Evolutionary conservation across 2,888 invertebrate genomes (phyloP), one percentile per base, ranked within the genome.

Genomic region (Lydus trimaculatus): DNA sequence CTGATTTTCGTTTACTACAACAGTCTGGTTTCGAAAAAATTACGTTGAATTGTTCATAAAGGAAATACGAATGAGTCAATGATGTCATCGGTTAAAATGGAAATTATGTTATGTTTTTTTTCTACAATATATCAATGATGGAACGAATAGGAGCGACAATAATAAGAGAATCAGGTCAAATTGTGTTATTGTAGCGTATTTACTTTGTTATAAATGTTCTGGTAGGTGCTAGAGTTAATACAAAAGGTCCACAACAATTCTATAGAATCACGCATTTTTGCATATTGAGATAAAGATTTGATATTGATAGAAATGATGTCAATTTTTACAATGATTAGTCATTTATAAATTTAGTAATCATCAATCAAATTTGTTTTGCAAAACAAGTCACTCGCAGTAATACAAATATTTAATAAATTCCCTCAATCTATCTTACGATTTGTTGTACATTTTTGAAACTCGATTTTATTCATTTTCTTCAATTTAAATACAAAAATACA

Each of bases 31-130:
- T 33, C 4, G 8, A 33, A 33, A 33, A 33, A 33, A 33, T 6
- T 33, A 33, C 1, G 7, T n/a, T 3, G n/a, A 17, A 43, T 36
- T 36, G 43, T 17, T 3, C 28, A 28, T 4, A 7, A 0, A 43
- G 43, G 43, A 43, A 17, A 43, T 43, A 43, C n/a, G 17, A 43
- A n/a, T 43, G n/a, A n/a, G 7, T 43, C n/a, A 13, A 36, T 36
- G 36, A 43, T 43, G n/a, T 43, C 43, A 43, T 43, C 43, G 43
- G n/a, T 43, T 43, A 43, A 43, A 43, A 43, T 43, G 43, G 43
- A n/a, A 43, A 43, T 43, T 43, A 43, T 43, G 43, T 43, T 43
- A 17, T 17, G 2, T 3, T 28, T 2, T 28, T 28, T 43, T 17
- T 43, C n/a, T 2, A 43, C 1, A n/a, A n/a, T 8, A 1, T 7